phyloP scores from a whole-genome alignment of 2,888 invertebrate species.

The Acholoe squamosa region DNA sequence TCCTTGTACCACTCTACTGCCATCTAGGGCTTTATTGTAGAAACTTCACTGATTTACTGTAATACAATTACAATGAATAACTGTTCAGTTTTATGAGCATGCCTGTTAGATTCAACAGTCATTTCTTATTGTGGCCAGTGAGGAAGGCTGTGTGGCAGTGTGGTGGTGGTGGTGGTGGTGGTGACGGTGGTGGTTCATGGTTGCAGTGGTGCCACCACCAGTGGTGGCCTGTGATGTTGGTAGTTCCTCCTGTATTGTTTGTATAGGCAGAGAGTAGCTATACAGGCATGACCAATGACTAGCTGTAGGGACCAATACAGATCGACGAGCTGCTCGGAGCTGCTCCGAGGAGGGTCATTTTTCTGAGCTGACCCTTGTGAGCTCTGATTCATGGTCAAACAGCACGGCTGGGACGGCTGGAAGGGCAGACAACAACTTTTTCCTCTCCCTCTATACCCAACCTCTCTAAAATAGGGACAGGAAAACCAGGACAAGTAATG shows the following conservation, averaged over 20 bases:
- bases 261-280: slow-evolving; percentile 4
- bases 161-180: no score
- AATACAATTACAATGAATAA: no score
- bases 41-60: no score
- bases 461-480: no score
- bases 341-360: not conserved
- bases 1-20: no score
- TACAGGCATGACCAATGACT: not conserved
- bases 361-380: not conserved
- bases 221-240: not conserved
- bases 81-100: no score
- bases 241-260: not conserved
- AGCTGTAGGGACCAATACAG: not conserved
- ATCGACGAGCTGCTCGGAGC: not conserved
- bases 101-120: no score
- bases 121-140: no score
- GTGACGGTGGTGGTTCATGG: no score
- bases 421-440: not conserved
- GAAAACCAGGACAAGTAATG: not conserved
- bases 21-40: no score
- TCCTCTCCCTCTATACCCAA: not conserved
- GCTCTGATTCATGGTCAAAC: not conserved
- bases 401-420: not conserved
- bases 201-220: not conserved
- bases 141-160: no score